Base-by-base conservation (phyloP, 2,888 invertebrate species). In the Scaeva pyrastri region DNA sequence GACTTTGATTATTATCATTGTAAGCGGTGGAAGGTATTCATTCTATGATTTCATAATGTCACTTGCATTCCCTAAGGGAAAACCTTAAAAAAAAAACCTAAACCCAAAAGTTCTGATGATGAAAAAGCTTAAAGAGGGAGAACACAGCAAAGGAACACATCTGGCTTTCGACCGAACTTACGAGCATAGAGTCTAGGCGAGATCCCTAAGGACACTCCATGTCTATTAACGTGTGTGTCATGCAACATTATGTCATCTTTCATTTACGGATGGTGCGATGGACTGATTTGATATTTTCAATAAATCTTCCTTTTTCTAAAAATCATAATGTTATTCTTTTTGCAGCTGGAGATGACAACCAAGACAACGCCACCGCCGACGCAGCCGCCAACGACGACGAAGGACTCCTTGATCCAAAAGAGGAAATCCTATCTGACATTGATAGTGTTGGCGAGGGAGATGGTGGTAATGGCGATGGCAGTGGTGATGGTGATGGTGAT, bases 391-490 rank as follows among this genome's bases (percentile, higher is more conserved):
- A 48, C 11, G 26, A 16, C 39, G 19, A 58, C 56, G 50, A 45
- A 26, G 45, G 12, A 39, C 45, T 86, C 11, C 48, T 70, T 21
- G 86, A 86, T 77, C 82, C 86, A 31, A 86, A 86, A 26, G 86
- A 86, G 64, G 86, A 86, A 78, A 71, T 86, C 31, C 43, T 78
- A 12, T 82, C 86, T 14, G 86, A 86, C 26, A 60, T 82, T 43
- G 86, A 86, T 10, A 81, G 82, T 58, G 86, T 78, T n/a, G 21
- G 43, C 14, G 82, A 70, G 8, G 66, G 52, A 36, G 85, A 71
- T 11, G 19, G 48, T 11, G 23, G 81, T 12, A 70, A 55, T 23
- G 84, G 75, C 4, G 64, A 48, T 23, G 85, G 71, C 11, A n/a
- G 48, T 12, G 26, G 81, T 14, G 70, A 55, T 23, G 79, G 75